A percentile compares a stretch with the other conserved stretches of the same genome.
These are phyloP conservation scores for Strigops habroptila DNA, from an alignment of 2,113 vertebrate genomes.

Conservation along the genomic window DNA sequence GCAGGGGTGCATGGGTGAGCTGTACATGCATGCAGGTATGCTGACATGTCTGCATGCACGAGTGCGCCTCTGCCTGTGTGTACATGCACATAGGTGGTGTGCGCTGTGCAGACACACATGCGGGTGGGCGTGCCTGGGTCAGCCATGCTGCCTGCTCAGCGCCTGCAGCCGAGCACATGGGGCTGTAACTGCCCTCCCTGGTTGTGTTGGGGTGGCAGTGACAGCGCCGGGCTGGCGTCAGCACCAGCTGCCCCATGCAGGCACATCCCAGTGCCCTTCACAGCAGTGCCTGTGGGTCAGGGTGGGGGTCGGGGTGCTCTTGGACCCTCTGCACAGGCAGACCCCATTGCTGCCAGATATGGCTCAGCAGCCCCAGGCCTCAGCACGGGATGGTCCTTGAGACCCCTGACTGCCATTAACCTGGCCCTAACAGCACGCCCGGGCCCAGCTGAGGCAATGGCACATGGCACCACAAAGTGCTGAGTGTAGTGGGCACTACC, in stretches of 20 bases:
- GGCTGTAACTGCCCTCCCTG: neutral
- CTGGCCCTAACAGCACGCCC: accelerated
- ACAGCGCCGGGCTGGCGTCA: accelerated
- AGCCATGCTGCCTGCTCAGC: neutral
- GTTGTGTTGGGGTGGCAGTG: neutral
- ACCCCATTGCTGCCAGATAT: neutral
- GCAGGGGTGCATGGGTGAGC: neutral
- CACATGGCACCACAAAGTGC: accelerated
- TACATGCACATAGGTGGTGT: too few relatives aligned
- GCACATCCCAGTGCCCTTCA: neutral
- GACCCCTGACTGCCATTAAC: neutral
- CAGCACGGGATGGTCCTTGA: accelerated
- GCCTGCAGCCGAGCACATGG: neutral
- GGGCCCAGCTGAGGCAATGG: accelerated
- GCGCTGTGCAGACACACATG: accelerated
- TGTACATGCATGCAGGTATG: too few relatives aligned
- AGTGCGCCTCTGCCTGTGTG: neutral
- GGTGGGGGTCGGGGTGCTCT: neutral
- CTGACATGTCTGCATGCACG: accelerated
- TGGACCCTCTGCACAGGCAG: accelerated
- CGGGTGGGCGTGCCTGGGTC: accelerated
- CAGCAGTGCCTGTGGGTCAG: accelerated
- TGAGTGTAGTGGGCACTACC: accelerated
- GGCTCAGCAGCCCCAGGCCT: neutral
- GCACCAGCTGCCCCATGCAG: neutral